Percentiles rank a stretch among this genome's conserved stretches.
phyloP scores from a whole-genome alignment of 2,888 invertebrate species.

The Electrophaes corylata region DNA sequence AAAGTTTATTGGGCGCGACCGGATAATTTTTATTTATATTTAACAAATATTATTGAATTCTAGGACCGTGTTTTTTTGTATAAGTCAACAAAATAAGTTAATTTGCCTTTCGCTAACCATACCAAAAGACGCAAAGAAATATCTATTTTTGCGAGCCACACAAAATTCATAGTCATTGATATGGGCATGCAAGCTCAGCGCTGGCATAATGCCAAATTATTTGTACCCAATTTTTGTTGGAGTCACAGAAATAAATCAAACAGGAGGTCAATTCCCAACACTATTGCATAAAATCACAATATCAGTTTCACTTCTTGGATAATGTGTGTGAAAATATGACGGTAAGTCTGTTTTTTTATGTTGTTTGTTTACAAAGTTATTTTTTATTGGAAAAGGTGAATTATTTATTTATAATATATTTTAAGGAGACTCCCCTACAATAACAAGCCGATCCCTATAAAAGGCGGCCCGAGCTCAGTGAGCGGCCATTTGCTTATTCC shows the following conservation, averaged over 20 bases:
- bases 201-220: constrained; percentile 60
- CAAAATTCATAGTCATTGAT: constrained; percentile 38
- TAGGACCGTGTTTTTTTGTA: background rate
- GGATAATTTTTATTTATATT: no score
- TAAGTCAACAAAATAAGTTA: constrained; percentile 17
- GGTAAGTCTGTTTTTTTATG: constrained; percentile 17
- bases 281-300: constrained; percentile 51
- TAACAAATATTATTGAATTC: no score
- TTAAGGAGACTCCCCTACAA: no score
- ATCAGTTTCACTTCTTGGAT: constrained; percentile 32
- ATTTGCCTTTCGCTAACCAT: constrained; percentile 42
- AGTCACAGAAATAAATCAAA: constrained; percentile 60
- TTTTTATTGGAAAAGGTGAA: constrained; percentile 8
- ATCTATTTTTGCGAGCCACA: constrained; percentile 46
- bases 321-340: constrained; percentile 34
- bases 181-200: constrained; percentile 38
- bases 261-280: constrained; percentile 51
- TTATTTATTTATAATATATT: constrained; percentile 9
- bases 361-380: constrained; percentile 27
- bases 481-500: no score
- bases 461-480: no score
- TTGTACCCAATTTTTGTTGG: constrained; percentile 69
- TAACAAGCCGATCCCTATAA: no score
- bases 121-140: constrained; percentile 50
- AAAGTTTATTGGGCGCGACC: no score